Evolutionary conservation across 1,140 invertebrate genomes (phyloP).

Genomic region (Drosophila quadrilineata): DNA sequence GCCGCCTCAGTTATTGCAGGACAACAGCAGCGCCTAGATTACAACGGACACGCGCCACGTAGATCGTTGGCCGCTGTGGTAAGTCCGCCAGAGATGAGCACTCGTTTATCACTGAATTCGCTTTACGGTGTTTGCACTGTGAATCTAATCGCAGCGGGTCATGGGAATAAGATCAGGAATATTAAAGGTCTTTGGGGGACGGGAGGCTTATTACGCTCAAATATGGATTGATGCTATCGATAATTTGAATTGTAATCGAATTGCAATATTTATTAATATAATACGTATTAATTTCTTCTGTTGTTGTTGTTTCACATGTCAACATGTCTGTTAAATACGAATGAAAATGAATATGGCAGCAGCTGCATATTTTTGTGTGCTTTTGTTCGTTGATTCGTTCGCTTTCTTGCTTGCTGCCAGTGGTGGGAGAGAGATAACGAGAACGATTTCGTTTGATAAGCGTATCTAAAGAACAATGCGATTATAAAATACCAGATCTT

Average conservation of each 20-base stretch:
- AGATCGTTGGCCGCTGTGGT: conserved; percentile 72
- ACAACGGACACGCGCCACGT: conserved; percentile 68
- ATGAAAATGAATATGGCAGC: no score
- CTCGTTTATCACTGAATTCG: neutral
- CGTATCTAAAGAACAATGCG: conserved; percentile 18
- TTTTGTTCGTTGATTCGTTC: no score
- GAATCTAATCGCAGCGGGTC: conserved; percentile 48
- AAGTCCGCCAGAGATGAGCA: conserved; percentile 25
- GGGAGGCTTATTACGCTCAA: no score
- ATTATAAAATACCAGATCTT: conserved; percentile 38
- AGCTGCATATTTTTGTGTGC: conserved; percentile 1
- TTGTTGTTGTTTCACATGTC: conserved; percentile 3
- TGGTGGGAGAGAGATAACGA: conserved; percentile 1
- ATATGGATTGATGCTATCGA: no score
- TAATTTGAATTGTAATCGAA: no score
- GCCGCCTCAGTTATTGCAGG: conserved; percentile 72
- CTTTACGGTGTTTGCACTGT: conserved; percentile 43
- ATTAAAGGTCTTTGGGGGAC: neutral
- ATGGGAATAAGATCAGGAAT: conserved; percentile 1
- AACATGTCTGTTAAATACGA: neutral
- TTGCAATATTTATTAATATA: conserved; percentile 9
- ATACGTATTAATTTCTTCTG: no score
- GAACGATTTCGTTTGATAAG: conserved; percentile 21
- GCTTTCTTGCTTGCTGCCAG: neutral
- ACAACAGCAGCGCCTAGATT: conserved; percentile 64